Evolutionary conservation across 2,888 invertebrate species (phyloP).

Genomic region (Heliothis peltigera): DNA sequence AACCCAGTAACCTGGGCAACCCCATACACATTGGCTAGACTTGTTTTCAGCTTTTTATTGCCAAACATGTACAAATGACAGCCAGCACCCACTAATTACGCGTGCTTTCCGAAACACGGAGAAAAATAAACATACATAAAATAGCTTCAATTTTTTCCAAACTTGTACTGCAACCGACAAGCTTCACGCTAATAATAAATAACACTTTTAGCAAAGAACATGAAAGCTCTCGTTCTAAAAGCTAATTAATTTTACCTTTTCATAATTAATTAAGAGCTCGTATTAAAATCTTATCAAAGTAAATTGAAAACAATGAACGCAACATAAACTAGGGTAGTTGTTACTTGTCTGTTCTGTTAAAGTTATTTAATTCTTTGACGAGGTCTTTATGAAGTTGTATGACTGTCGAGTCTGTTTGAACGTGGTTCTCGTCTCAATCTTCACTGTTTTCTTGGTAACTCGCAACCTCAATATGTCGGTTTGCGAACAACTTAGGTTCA

Average conservation of each 20-base stretch:
- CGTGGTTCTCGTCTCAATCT: conserved; percentile 4
- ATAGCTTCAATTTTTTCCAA: no score
- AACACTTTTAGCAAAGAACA: not conserved
- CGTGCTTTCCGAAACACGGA: no score
- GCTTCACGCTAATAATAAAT: not conserved
- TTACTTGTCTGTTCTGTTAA: conserved; percentile 17
- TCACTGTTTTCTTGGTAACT: conserved; percentile 19
- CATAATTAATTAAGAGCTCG: not conserved
- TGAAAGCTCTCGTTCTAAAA: not conserved
- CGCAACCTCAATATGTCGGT: not conserved
- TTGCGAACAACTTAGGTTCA: not conserved
- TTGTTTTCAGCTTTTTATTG: no score
- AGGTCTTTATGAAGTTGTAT: conserved; percentile 8
- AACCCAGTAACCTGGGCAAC: no score
- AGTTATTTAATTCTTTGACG: conserved; percentile 15
- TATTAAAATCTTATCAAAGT: conserved; percentile 15
- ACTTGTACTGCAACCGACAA: not conserved
- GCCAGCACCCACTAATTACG: no score
- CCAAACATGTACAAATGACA: no score
- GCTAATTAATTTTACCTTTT: not conserved
- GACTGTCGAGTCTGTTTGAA: not conserved
- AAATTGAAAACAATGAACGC: conserved; percentile 18
- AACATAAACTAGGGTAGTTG: conserved; percentile 7
- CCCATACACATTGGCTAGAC: no score
- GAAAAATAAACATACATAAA: no score